Percentiles rank a stretch among this genome's conserved stretches.
Evolutionary conservation across 2,113 vertebrate species (phyloP).

Genomic region (Pseudolaguvia tuberculata): DNA sequence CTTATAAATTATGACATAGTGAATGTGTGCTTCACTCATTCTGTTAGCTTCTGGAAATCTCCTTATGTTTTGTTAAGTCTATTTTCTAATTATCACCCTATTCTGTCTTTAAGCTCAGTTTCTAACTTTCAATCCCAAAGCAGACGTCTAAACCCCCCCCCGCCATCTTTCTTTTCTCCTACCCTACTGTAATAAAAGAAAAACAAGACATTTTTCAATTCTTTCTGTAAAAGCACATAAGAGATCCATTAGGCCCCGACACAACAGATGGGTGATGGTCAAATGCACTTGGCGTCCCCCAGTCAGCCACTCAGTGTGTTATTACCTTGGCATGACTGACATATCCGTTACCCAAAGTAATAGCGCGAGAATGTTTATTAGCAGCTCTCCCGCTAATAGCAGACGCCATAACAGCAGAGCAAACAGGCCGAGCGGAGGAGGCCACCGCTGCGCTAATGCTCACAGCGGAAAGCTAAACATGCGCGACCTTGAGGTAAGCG

Average conservation of each 20-base stretch:
- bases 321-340: conserved; percentile 43
- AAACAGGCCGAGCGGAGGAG: conserved; percentile 40
- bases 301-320: conserved; percentile 38
- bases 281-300: conserved; percentile 40
- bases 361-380: conserved; percentile 43
- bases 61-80: background rate
- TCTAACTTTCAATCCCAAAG: conserved; percentile 5
- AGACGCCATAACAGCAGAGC: conserved; percentile 40
- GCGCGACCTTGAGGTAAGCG: conserved; percentile 42
- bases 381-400: conserved; percentile 37
- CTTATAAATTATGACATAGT: conserved; percentile 4
- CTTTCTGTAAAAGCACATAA: conserved; percentile 36
- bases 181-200: conserved; percentile 27
- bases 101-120: background rate
- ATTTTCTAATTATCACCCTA: background rate
- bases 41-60: background rate
- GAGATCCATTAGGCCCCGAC: conserved; percentile 44
- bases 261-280: conserved; percentile 49
- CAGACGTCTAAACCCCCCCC: too few species aligned
- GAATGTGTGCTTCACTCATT: background rate
- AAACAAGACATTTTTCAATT: conserved; percentile 25
- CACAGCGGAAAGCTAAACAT: conserved; percentile 45
- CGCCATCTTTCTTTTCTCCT: background rate
- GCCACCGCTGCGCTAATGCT: conserved; percentile 36
- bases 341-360: conserved; percentile 45